A percentile compares a stretch with the other conserved stretches of the same genome.
phyloP scores from a whole-genome alignment of 2,888 invertebrate genomes.

The Panzeria rudis region DNA sequence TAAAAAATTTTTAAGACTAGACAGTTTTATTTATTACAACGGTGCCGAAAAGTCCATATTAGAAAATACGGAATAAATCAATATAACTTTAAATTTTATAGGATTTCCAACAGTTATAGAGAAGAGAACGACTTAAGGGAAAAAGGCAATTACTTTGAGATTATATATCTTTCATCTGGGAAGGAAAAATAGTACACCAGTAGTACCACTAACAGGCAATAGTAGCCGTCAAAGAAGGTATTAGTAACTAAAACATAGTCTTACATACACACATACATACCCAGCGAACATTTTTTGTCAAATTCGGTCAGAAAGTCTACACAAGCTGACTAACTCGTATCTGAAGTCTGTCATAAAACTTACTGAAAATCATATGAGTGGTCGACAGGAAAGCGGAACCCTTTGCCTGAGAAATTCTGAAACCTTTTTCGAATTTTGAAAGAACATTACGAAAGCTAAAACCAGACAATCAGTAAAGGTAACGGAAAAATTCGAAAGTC shows the following conservation, averaged over 20 bases:
- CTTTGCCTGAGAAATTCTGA: too few species aligned
- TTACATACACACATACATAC: background rate
- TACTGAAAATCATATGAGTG: too few species aligned
- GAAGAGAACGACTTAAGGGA: slow-evolving; percentile 23
- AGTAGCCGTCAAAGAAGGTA: slow-evolving; percentile 22
- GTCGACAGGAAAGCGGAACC: too few species aligned
- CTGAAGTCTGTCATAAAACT: too few species aligned
- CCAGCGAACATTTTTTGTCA: too few species aligned
- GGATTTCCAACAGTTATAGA: slow-evolving; percentile 38
- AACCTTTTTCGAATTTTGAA: too few species aligned
- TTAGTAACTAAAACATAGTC: background rate
- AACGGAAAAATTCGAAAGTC: too few species aligned
- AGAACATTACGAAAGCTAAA: too few species aligned
- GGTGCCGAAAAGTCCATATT: background rate
- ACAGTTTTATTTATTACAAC: slow-evolving; percentile 24
- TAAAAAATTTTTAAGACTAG: slow-evolving; percentile 15
- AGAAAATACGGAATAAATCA: slow-evolving; percentile 28
- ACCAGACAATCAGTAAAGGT: too few species aligned
- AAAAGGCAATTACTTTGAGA: slow-evolving; percentile 54
- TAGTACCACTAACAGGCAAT: background rate
- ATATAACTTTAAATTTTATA: slow-evolving; percentile 54
- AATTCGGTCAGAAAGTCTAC: too few species aligned
- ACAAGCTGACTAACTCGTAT: too few species aligned
- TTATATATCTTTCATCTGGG: slow-evolving; percentile 1
- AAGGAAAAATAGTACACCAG: background rate